Evolutionary conservation across 1,140 invertebrate species (phyloP).

Genomic region (Caenorhabditis remanei): DNA sequence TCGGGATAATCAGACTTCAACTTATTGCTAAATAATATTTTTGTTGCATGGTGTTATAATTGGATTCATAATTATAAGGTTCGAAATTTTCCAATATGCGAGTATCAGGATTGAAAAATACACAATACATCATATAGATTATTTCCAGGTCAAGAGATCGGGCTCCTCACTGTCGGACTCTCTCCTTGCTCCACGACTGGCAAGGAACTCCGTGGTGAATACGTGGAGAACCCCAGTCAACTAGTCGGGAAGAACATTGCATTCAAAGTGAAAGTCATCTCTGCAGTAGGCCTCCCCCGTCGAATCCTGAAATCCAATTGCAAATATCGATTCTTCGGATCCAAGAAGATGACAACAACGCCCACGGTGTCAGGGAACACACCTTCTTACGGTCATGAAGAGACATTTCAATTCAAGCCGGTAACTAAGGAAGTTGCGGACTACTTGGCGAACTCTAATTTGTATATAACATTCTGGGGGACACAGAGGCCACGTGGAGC

Average conservation of each 20-base stretch:
- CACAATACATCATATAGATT: no score
- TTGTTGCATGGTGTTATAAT: no score
- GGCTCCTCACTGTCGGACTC: slow-evolving; percentile 80
- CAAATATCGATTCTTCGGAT: slow-evolving; percentile 81
- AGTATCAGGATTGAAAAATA: no score
- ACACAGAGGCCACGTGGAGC: slow-evolving; percentile 49
- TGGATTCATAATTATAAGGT: no score
- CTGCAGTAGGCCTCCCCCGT: slow-evolving; percentile 73
- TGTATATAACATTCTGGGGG: slow-evolving; percentile 81
- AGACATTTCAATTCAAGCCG: slow-evolving; percentile 79
- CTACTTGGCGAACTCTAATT: slow-evolving; percentile 80
- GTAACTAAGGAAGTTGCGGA: slow-evolving; percentile 80
- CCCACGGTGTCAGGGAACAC: slow-evolving; percentile 79
- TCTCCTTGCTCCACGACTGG: slow-evolving; percentile 79
- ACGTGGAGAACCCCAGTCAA: slow-evolving; percentile 71
- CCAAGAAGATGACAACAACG: slow-evolving; percentile 79
- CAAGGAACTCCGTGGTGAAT: slow-evolving; percentile 75
- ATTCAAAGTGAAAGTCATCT: slow-evolving; percentile 76
- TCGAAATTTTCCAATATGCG: no score
- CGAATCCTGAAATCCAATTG: slow-evolving; percentile 78
- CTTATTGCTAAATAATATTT: no score
- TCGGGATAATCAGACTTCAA: no score
- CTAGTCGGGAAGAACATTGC: slow-evolving; percentile 75
- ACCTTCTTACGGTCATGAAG: slow-evolving; percentile 81
- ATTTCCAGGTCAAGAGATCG: slow-evolving; percentile 81